phyloP scores from a whole-genome alignment of 2,113 vertebrate species.

The human (Homo sapiens) region DNA sequence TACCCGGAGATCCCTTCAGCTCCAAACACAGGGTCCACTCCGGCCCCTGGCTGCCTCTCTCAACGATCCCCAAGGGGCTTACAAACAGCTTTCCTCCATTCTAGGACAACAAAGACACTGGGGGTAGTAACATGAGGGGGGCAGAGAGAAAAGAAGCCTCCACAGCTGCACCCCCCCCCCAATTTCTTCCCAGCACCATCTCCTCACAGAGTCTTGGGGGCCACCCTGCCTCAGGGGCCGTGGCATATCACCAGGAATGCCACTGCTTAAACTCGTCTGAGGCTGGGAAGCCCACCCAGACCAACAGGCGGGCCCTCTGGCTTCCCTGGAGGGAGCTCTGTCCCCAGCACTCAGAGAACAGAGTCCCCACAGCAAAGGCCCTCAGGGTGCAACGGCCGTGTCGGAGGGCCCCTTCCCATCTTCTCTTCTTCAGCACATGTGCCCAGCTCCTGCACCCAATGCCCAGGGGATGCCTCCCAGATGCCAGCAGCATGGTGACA shows the following conservation, averaged over 20 bases:
- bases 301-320: neutral
- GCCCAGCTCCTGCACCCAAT: neutral
- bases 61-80: neutral
- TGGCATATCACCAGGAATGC: accelerated
- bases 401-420: too few species aligned
- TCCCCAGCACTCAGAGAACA: neutral
- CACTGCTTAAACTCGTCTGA: neutral
- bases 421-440: accelerated
- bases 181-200: accelerated
- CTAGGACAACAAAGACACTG: accelerated
- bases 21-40: neutral
- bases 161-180: accelerated
- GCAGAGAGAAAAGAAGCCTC: neutral
- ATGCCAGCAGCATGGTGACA: accelerated
- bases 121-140: accelerated
- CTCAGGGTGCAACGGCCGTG: accelerated
- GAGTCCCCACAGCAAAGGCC: neutral
- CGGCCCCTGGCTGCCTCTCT: neutral
- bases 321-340: neutral
- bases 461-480: neutral
- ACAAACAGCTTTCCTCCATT: neutral
- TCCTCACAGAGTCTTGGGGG: neutral
- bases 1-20: neutral
- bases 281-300: neutral
- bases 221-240: neutral